phyloP scores from a whole-genome alignment of 1,140 invertebrate genomes.

The Eriosoma lanigerum region DNA sequence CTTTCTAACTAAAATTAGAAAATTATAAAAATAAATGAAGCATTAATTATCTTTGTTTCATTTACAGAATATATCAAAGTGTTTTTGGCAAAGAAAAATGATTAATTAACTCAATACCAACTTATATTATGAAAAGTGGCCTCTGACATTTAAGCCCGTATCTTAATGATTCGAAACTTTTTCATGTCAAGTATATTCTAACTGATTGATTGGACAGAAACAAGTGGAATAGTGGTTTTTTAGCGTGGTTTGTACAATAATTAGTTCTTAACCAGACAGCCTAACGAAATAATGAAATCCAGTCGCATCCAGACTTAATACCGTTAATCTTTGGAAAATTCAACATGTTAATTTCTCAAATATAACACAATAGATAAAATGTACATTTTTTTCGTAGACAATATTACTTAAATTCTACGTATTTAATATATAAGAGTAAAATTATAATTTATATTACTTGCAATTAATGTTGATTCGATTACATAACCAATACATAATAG shows the following conservation, averaged over 20 bases:
- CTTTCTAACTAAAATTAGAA: slow-evolving; percentile 13
- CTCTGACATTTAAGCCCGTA: slow-evolving; percentile 17
- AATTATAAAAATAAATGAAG: slow-evolving; percentile 1
- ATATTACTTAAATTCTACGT: too few species aligned
- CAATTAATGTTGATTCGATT: too few species aligned
- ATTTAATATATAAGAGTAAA: too few species aligned
- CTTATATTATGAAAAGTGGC: slow-evolving; percentile 22
- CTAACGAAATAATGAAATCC: background rate
- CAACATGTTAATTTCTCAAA: background rate
- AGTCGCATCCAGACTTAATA: background rate
- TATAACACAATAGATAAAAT: background rate
- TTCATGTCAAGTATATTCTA: slow-evolving; percentile 7
- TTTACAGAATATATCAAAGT: background rate
- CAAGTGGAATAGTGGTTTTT: background rate
- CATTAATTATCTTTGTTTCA: slow-evolving; percentile 10
- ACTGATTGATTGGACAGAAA: slow-evolving; percentile 3
- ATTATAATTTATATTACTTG: too few species aligned
- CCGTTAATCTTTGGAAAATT: background rate
- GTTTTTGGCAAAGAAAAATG: slow-evolving; percentile 26
- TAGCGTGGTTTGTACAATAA: background rate
- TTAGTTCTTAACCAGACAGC: background rate
- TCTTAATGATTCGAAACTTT: slow-evolving; percentile 37
- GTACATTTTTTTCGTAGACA: too few species aligned
- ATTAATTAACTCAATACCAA: slow-evolving; percentile 37
- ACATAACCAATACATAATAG: too few species aligned